These are phyloP conservation scores for Chaetophractus vellerosus DNA, from an alignment of 2,797 vertebrate genomes.

Conservation along the genomic window DNA sequence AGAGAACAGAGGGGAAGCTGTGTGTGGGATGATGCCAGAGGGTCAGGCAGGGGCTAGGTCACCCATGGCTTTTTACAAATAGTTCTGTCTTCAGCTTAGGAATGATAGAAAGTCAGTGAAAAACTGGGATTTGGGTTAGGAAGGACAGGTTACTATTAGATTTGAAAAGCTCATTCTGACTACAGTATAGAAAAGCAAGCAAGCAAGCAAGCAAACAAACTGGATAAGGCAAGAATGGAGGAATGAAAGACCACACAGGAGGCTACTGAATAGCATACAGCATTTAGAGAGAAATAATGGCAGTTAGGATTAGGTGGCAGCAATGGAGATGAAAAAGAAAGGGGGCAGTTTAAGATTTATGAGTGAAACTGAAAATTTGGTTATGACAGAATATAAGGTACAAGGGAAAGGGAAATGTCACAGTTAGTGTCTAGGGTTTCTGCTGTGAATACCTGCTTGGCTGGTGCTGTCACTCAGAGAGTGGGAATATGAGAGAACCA, in stretches of 20 bases:
- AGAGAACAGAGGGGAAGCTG: neutral
- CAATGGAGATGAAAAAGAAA: neutral
- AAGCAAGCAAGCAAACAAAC: neutral
- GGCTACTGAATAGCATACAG: neutral
- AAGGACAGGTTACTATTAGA: slow-evolving; percentile 8
- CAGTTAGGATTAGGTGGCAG: neutral
- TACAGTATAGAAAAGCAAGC: neutral
- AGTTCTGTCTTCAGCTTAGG: neutral
- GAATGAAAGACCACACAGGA: neutral
- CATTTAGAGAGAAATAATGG: neutral
- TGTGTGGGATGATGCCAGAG: neutral
- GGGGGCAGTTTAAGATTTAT: neutral
- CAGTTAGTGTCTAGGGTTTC: slow-evolving; percentile 19
- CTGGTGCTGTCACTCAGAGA: neutral
- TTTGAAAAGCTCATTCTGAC: slow-evolving; percentile 36
- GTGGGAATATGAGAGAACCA: neutral
- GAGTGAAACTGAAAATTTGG: slow-evolving; percentile 33
- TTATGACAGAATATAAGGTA: neutral
- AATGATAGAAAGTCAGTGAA: slow-evolving; percentile 52
- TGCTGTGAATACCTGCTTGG: neutral
- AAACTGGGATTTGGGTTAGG: neutral
- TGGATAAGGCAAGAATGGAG: neutral
- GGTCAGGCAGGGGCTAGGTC: neutral
- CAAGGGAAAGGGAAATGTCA: slow-evolving; percentile 14
- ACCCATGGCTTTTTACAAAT: neutral